Evolutionary conservation across 1,140 invertebrate genomes (phyloP).

Genomic region (Halyomorpha halys): DNA sequence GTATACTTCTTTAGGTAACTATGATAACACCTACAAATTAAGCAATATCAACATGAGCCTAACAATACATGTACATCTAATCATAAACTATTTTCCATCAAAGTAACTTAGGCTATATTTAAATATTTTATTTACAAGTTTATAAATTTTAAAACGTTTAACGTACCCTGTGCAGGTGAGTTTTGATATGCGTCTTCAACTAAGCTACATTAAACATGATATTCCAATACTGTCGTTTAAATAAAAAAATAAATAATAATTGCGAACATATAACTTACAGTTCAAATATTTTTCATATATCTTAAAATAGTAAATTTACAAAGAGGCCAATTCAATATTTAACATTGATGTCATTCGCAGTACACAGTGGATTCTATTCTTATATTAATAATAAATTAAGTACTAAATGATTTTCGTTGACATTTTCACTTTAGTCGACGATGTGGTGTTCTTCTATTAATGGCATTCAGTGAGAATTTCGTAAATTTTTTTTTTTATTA

Average conservation of each 20-base stretch:
- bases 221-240: neutral
- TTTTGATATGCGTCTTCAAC: neutral
- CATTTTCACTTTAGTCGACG: too few relatives aligned
- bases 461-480: too few relatives aligned
- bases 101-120: neutral
- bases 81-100: neutral
- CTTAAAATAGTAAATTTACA: too few relatives aligned
- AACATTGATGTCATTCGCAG: too few relatives aligned
- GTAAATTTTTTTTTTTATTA: too few relatives aligned
- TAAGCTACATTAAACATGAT: neutral
- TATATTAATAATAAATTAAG: too few relatives aligned
- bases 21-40: neutral
- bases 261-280: too few relatives aligned
- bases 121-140: neutral
- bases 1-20: neutral
- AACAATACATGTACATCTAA: neutral
- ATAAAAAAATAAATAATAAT: neutral
- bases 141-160: neutral
- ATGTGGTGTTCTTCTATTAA: too few relatives aligned
- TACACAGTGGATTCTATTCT: too few relatives aligned
- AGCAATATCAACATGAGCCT: neutral
- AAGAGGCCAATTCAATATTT: too few relatives aligned
- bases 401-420: too few relatives aligned
- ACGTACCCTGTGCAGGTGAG: slow-evolving; percentile 2
- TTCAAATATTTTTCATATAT: too few relatives aligned